phyloP scores from a whole-genome alignment of 2,113 vertebrate species.

The Albula glossodonta region DNA sequence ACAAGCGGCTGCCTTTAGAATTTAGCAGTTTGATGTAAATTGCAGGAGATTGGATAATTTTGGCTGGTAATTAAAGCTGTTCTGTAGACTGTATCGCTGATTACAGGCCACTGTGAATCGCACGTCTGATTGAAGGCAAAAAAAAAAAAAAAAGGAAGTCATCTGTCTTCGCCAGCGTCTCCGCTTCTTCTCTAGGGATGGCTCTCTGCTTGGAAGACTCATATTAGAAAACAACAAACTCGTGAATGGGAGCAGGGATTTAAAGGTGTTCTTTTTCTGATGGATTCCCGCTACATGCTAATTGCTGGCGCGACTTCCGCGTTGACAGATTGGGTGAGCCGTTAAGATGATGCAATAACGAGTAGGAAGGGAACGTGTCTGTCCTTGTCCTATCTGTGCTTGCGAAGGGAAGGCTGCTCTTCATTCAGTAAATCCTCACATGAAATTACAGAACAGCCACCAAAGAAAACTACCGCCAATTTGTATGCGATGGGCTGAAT shows the following conservation, averaged over 20 bases:
- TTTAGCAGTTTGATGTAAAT: conserved; percentile 29
- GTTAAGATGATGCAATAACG: background rate
- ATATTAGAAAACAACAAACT: background rate
- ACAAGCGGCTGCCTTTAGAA: conserved; percentile 34
- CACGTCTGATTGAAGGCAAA: conserved; percentile 18
- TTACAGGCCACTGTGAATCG: conserved; percentile 26
- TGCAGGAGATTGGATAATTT: conserved; percentile 38
- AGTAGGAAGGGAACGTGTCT: background rate
- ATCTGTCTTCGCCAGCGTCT: conserved; percentile 31
- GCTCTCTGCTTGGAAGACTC: background rate
- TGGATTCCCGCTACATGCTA: background rate
- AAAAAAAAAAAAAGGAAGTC: background rate
- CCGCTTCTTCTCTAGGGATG: background rate
- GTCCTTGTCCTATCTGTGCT: background rate
- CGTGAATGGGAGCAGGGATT: background rate
- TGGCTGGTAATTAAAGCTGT: conserved; percentile 39
- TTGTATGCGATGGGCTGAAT: conserved; percentile 6
- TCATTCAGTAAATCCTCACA: background rate
- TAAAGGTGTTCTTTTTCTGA: background rate
- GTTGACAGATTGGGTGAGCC: background rate
- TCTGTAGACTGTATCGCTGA: conserved; percentile 36
- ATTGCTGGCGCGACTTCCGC: background rate
- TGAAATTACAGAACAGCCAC: too few relatives aligned
- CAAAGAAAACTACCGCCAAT: background rate
- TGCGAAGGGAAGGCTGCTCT: background rate